Evolutionary conservation across 1,140 invertebrate genomes (phyloP).

Genomic region (Drosophila quadrilineata): DNA sequence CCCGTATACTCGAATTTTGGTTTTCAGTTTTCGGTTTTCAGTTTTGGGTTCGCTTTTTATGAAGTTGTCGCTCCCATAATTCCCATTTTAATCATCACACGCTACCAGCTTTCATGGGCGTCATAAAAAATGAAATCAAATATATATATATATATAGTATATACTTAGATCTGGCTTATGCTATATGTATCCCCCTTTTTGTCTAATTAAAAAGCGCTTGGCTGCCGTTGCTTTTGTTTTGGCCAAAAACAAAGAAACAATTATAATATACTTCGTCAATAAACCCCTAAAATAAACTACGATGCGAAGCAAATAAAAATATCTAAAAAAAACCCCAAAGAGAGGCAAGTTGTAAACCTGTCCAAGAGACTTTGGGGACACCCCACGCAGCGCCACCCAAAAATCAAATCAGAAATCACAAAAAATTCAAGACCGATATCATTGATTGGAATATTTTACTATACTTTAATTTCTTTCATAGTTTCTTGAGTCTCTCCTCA

Average conservation of each 20-base stretch:
- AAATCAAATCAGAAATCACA: conserved; percentile 4
- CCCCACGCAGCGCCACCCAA: conserved; percentile 67
- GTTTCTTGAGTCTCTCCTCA: too few relatives aligned
- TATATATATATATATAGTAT: background rate
- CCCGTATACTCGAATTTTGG: background rate
- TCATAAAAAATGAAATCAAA: conserved; percentile 17
- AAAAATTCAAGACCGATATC: conserved; percentile 22
- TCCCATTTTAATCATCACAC: conserved; percentile 24
- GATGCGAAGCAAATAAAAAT: conserved; percentile 26
- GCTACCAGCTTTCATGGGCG: conserved; percentile 22
- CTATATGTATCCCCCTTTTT: background rate
- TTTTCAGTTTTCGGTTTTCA: too few relatives aligned
- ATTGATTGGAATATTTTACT: conserved; percentile 71
- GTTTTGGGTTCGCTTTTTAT: background rate
- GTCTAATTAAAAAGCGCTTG: conserved; percentile 39
- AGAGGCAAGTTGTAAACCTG: conserved; percentile 50
- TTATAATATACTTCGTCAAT: conserved; percentile 26
- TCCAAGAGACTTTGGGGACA: conserved; percentile 26
- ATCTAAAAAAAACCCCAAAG: too few relatives aligned
- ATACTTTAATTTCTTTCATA: conserved; percentile 63
- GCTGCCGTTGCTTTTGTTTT: conserved; percentile 12
- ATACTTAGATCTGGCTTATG: background rate
- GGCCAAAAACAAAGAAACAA: conserved; percentile 9
- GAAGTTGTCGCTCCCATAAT: conserved; percentile 10
- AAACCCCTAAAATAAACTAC: conserved; percentile 26